Evolutionary conservation across 2,797 vertebrate genomes (phyloP), one percentile per base, ranked within the genome.

Genomic region (Poecilia wingei): DNA sequence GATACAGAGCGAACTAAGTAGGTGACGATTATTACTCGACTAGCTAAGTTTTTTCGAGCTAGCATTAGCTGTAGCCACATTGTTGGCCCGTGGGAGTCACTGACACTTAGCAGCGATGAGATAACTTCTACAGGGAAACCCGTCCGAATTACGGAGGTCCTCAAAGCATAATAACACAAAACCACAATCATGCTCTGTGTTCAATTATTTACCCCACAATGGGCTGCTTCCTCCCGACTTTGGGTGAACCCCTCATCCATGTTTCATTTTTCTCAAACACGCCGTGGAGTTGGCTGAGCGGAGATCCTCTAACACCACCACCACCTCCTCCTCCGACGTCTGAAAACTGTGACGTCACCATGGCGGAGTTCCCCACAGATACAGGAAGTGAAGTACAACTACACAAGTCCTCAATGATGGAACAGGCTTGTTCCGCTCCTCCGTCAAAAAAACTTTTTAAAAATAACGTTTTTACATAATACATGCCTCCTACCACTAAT

Each of bases 211-310:
- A 98, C 98, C 97, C 96, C 96, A 83, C 97, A 97, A 87, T 97
- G 97, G 86, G 95, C 97, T 87, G 97, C 96, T 95, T 97, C 97
- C 93, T 98, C 97, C 97, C 97, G 97, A 95, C 96, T 98, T 95
- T 98, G 97, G 74, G 96, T 95, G 93, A 97, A 95, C 96, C 97
- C 97, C 93, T 98, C 98, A 95, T 98, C 97, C 97, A 98, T 98
- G 95, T 96, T 97, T 95, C 93, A 93, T 92, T 87, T 93, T 89
- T 28, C 93, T 88, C 79, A 84, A 72, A 90, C 93, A 88, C 88
- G 91, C 92, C 83, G 87, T 71, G 70, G 76, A 81, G 80, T 28
- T 59, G 22, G 46, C 82, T 75, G 85, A 72, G 85, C 79, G 43
- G 85, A 72, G 86, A 87, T 88, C 69, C 91, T 89, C 80, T 43